Evolutionary conservation across 1,140 invertebrate genomes (phyloP).

Genomic region (Polypedilum vanderplanki): DNA sequence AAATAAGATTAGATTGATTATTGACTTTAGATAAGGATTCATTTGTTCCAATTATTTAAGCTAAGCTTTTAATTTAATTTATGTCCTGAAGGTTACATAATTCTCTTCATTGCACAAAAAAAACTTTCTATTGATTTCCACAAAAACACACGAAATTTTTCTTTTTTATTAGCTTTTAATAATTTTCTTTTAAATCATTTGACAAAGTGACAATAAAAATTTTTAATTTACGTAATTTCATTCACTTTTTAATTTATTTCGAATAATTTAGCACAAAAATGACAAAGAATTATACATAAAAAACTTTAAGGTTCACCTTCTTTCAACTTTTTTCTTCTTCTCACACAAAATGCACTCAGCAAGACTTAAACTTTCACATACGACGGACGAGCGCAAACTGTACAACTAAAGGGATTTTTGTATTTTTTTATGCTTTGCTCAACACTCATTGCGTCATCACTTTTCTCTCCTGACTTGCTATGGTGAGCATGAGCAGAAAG

Average conservation of each 20-base stretch:
- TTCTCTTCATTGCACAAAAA: neutral
- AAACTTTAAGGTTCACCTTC: neutral
- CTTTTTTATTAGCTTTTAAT: neutral
- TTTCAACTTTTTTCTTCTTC: neutral
- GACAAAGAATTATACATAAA: neutral
- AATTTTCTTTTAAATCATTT: neutral
- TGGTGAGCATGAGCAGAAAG: conserved; percentile 8
- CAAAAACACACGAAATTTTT: neutral
- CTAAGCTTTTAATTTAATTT: neutral
- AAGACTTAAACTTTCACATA: conserved; percentile 2
- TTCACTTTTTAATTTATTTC: neutral
- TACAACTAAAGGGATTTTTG: neutral
- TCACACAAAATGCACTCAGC: neutral
- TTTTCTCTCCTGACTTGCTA: neutral
- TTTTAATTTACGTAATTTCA: neutral
- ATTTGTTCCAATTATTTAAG: no score
- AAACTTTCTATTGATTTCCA: neutral
- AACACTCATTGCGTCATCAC: conserved; percentile 4
- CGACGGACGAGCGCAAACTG: conserved; percentile 1
- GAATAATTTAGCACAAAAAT: neutral
- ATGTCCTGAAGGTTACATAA: conserved; percentile 12
- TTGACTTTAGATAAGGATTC: no score
- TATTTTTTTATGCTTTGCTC: neutral
- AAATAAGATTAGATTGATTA: no score
- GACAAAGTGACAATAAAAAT: neutral